Evolutionary conservation across 2,797 vertebrate genomes (phyloP).

Genomic region (Channa striata): DNA sequence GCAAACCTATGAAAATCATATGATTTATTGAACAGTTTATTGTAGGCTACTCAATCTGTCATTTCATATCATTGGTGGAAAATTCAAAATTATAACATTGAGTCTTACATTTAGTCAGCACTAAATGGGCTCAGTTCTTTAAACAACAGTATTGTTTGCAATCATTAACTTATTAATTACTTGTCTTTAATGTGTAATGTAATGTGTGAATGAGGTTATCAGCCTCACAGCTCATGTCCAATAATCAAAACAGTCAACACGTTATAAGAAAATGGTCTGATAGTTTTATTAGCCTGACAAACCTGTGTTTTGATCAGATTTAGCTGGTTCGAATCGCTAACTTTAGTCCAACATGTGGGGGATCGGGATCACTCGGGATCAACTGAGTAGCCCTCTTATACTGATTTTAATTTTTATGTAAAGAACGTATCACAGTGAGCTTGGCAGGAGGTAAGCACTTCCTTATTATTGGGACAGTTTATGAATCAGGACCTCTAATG

Average conservation of each 20-base stretch:
- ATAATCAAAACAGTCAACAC: background rate
- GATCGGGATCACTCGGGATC: too few species aligned
- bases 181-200: conserved; percentile 69
- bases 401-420: conserved; percentile 16
- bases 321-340: conserved; percentile 16
- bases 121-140: too few species aligned
- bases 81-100: too few species aligned
- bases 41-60: too few species aligned
- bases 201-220: background rate
- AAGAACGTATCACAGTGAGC: background rate
- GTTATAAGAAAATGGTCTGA: conserved; percentile 21
- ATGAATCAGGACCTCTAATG: too few species aligned
- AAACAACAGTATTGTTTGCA: too few species aligned
- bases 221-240: conserved; percentile 7
- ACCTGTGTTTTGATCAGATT: too few species aligned
- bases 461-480: background rate
- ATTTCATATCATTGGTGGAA: too few species aligned
- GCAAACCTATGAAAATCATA: too few species aligned
- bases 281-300: conserved; percentile 7
- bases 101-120: too few species aligned
- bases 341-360: background rate
- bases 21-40: too few species aligned
- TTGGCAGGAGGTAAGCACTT: background rate
- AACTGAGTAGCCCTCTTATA: background rate
- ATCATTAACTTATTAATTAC: too few species aligned